Evolutionary conservation across 2,113 vertebrate genomes (phyloP), one percentile per base, ranked within the genome.

Genomic region (Tauraco erythrolophus): DNA sequence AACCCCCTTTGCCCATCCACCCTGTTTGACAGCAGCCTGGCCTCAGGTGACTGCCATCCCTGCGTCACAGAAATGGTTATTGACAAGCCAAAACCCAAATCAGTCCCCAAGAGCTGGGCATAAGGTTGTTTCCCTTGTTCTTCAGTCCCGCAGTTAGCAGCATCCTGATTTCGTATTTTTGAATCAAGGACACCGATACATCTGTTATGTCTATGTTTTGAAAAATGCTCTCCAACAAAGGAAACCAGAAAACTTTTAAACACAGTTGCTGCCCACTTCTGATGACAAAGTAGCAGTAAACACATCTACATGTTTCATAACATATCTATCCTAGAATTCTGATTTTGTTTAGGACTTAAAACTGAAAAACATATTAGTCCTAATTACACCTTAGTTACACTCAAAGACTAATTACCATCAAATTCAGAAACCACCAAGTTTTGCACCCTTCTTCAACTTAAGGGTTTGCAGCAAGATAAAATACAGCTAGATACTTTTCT

Each of bases 61-160:
- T 46, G 15, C 14, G 30, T 30, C 0, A 0, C 19, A 92, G 31
- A 37, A 58, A 54, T 1, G 7, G 3, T 22, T 66, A 70, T 1
- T 22, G 60, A 65, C 1, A 1, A 66, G 28, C 7, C 25, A 74
- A 81, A 74, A 7, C 17, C 17, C 46, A 41, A 4, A 53, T 12
- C 24, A 53, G 35, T 48, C 19, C 45, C 35, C 45, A 33, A 1
- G 18, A 64, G 4, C 25, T 54, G 35, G 7, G 8, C 9, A 58
- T 46, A 46, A 56, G 8, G 31, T 31, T 3, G 2, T 30, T 83
- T 41, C 35, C 25, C 65, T 76, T 10, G n/a, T 64, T 91, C 88
- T 76, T 79, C 31, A 86, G 21, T 46, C 11, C 70, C 35, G 53
- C 31, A 48, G 25, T 56, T 5, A 62, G 46, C 17, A 65, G 39